phyloP scores from a whole-genome alignment of 1,140 invertebrate genomes.

The Eurosta solidaginis region DNA sequence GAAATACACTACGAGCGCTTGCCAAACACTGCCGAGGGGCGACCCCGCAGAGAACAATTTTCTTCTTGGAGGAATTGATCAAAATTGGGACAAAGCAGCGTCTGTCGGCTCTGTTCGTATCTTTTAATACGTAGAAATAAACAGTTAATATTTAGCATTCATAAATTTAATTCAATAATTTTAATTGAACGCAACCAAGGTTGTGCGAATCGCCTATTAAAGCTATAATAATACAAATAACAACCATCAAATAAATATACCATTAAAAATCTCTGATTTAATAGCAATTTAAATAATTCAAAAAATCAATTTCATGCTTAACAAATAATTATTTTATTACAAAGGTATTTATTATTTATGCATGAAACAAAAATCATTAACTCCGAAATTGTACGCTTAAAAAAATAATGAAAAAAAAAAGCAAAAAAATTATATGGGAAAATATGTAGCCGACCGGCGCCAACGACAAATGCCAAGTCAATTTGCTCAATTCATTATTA shows the following conservation, averaged over 20 bases:
- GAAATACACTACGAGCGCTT: too few relatives aligned
- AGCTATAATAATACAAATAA: not conserved
- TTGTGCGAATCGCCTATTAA: too few relatives aligned
- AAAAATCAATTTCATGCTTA: constrained; percentile 1
- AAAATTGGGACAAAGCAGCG: too few relatives aligned
- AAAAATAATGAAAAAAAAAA: not conserved
- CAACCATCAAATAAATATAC: not conserved
- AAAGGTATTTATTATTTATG: constrained; percentile 5
- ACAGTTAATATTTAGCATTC: too few relatives aligned
- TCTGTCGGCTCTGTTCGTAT: too few relatives aligned
- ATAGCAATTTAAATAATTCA: not conserved
- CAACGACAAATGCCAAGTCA: not conserved
- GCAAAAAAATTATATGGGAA: not conserved
- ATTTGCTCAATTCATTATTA: not conserved
- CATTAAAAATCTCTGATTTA: not conserved
- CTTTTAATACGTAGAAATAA: too few relatives aligned
- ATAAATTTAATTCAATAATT: too few relatives aligned
- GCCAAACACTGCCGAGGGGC: too few relatives aligned
- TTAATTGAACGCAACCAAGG: too few relatives aligned
- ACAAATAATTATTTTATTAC: constrained; percentile 26
- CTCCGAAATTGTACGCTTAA: not conserved
- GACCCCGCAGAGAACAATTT: too few relatives aligned
- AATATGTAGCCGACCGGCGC: not conserved
- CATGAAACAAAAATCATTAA: constrained; percentile 4
- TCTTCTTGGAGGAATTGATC: too few relatives aligned